A percentile compares a stretch with the other conserved stretches of the same genome.
Conservation (phyloP, 2,888 invertebrate genomes). For the Ptilodon capucinus region DNA sequence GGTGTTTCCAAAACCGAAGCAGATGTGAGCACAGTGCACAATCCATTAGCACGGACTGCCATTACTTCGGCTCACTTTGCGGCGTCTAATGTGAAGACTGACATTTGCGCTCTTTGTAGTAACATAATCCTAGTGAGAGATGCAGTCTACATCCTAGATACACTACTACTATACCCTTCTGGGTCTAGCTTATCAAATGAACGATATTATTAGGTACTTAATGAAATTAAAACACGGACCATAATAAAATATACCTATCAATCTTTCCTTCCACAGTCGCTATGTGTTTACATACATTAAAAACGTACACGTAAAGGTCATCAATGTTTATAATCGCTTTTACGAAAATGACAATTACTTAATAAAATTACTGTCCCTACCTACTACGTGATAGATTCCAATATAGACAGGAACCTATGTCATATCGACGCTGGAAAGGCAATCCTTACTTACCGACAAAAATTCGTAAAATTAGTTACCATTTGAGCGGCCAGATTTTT, state of each 20-base stretch:
- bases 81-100: not conserved
- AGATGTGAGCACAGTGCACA: not conserved
- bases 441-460: no score
- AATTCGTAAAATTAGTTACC: no score
- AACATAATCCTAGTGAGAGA: not conserved
- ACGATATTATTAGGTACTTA: not conserved
- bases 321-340: not conserved
- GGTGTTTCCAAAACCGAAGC: not conserved
- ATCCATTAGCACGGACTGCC: not conserved
- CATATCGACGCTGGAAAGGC: no score
- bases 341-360: not conserved
- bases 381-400: no score
- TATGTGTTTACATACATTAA: no score
- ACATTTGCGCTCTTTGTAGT: not conserved
- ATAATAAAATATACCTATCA: not conserved
- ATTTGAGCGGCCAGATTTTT: no score
- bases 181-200: no score
- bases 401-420: no score
- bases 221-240: not conserved
- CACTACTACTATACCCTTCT: no score
- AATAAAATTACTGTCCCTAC: no score
- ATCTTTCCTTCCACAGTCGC: no score
- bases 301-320: not conserved
- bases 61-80: not conserved
- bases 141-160: not conserved